phyloP scores from a whole-genome alignment of 1,140 invertebrate genomes.

The Magallana ariakensis region DNA sequence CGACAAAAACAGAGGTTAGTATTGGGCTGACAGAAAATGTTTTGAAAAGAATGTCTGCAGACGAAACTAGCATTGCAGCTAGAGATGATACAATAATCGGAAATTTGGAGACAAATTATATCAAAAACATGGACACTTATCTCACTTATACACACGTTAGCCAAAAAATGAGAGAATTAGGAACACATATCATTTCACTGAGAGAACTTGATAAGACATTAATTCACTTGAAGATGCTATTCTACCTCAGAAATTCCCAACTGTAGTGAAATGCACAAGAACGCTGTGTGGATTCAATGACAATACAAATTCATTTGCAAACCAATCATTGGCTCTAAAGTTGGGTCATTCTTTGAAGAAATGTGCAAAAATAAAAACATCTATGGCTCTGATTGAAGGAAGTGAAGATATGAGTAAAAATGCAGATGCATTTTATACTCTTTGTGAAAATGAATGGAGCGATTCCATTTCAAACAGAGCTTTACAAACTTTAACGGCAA shows the following conservation, averaged over 20 bases:
- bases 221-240: constrained; percentile 43
- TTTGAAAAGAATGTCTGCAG: constrained; percentile 50
- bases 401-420: no score
- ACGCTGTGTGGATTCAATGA: constrained; percentile 53
- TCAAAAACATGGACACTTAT: constrained; percentile 57
- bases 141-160: constrained; percentile 52
- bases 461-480: constrained; percentile 54
- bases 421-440: constrained; percentile 51
- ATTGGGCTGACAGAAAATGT: no score
- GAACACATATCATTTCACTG: no score
- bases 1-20: constrained; percentile 31
- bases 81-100: constrained; percentile 57
- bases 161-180: constrained; percentile 60
- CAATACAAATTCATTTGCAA: no score
- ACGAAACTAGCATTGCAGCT: constrained; percentile 51
- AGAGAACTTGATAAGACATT: constrained; percentile 55
- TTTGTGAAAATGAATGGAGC: constrained; percentile 54
- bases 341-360: no score
- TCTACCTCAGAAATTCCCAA: constrained; percentile 48
- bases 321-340: no score
- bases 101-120: constrained; percentile 57
- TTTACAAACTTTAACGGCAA: constrained; percentile 44
- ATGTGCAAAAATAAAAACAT: no score
- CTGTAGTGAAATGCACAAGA: constrained; percentile 47
- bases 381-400: no score